These are phyloP conservation scores for Bovichtus diacanthus DNA, from an alignment of 2,797 vertebrate genomes.

Conservation along the genomic window DNA sequence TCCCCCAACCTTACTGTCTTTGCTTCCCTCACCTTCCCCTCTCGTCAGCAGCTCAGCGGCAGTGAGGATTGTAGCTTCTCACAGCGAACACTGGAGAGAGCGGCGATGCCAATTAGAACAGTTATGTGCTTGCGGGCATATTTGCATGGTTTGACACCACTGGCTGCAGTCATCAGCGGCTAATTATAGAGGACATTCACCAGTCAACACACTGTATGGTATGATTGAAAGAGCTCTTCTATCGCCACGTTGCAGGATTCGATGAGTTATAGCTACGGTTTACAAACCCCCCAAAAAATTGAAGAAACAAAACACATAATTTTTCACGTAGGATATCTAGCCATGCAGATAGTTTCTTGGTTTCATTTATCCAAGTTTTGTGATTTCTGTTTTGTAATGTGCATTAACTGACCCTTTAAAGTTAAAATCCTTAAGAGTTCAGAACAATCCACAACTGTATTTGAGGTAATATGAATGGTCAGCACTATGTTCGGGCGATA, in stretches of 20 bases:
- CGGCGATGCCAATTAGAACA: conserved; percentile 35
- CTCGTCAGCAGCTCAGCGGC: conserved; percentile 15
- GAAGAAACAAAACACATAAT: background rate
- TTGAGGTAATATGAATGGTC: background rate
- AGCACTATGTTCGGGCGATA: background rate
- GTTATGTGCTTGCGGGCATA: conserved; percentile 8
- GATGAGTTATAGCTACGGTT: background rate
- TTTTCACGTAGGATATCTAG: background rate
- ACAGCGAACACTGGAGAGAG: conserved; percentile 5
- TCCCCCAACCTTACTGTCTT: background rate
- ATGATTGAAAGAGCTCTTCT: conserved; percentile 29
- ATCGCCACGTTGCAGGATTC: conserved; percentile 1
- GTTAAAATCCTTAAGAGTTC: background rate
- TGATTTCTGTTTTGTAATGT: background rate
- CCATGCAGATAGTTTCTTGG: background rate
- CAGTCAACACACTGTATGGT: conserved; percentile 20
- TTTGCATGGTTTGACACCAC: conserved; percentile 40
- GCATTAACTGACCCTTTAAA: background rate
- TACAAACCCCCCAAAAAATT: background rate
- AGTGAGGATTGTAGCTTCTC: background rate
- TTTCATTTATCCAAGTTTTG: background rate
- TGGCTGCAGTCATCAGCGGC: conserved; percentile 31
- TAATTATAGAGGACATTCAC: conserved; percentile 52
- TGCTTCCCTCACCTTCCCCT: conserved; percentile 6
- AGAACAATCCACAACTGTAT: no score